Evolutionary conservation across 2,113 vertebrate genomes (phyloP), one percentile per base, ranked within the genome.

Genomic region (Ceyx cyanopectus): DNA sequence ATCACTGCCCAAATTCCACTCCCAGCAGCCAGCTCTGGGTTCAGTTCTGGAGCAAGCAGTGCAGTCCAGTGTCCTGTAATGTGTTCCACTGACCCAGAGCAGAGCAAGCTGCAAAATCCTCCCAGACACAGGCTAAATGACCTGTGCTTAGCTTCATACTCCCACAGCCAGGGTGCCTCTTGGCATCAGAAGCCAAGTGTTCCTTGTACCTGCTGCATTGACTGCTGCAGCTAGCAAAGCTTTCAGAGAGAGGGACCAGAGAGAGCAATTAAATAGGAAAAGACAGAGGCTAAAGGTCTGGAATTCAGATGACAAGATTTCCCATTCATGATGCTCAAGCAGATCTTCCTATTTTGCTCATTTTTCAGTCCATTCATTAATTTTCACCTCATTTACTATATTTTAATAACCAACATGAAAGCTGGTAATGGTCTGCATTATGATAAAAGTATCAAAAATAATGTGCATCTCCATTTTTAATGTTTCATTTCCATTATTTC

Each of bases 271-370:
- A 30, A 62, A 9, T 1, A 60, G 51, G n/a, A 51, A 37, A 90
- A 63, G 23, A 41, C 40, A 68, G 29, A 90, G 34, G 19, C 37
- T 70, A 7, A 68, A 86, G 67, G 27, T 24, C 68, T 48, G 20
- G 30, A 82, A 81, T 26, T 62, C 0, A 1, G 22, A 18, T 0
- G 0, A 72, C 4, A 77, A 77, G 50, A 50, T 19, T 70, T 56
- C 32, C 41, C 4, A 5, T 60, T 91, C 50, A 16, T 41, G 46
- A 56, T 48, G 54, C 22, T 32, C 24, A 51, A 66, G 56, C 37
- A 10, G 18, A 83, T 63, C 50, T 48, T 82, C 16, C 1, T 30
- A 14, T 77, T 90, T 77, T 60, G 34, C 19, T 63, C 16, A 6
- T 91, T 56, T 90, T 6, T 66, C 65, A 58, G 22, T 79, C 46